These are phyloP conservation scores for Scaptomyza cyrtandrae DNA, from an alignment of 2,888 invertebrate genomes.

Conservation along the genomic window DNA sequence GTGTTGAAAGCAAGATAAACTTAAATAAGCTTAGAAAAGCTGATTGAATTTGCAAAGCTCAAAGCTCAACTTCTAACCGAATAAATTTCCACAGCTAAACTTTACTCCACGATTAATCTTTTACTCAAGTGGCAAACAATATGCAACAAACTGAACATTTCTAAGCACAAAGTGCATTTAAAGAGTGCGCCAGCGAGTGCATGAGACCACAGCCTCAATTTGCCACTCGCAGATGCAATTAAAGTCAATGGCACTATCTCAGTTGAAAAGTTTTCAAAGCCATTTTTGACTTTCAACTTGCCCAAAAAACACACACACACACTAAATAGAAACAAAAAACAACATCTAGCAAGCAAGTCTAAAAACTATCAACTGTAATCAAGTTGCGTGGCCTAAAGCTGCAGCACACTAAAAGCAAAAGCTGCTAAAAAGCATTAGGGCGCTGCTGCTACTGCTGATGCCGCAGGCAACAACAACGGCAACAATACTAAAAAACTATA, in stretches of 20 bases:
- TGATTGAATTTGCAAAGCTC: background rate
- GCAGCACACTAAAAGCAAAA: slow-evolving; percentile 64
- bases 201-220: slow-evolving; percentile 40
- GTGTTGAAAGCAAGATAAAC: slow-evolving; percentile 1
- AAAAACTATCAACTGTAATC: slow-evolving; percentile 79
- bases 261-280: slow-evolving; percentile 25
- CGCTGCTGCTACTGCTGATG: slow-evolving; percentile 36
- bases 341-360: slow-evolving; percentile 35
- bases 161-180: background rate
- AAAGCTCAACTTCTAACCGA: background rate
- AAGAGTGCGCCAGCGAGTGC: background rate
- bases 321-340: slow-evolving; percentile 13
- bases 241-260: slow-evolving; percentile 54
- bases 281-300: slow-evolving; percentile 65
- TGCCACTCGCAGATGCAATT: slow-evolving; percentile 54
- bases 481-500: slow-evolving; percentile 53
- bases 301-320: slow-evolving; percentile 1
- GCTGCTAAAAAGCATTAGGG: slow-evolving; percentile 76
- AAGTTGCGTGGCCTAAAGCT: slow-evolving; percentile 72
- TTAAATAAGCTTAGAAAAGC: background rate
- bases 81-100: background rate
- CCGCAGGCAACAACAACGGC: slow-evolving; percentile 18
- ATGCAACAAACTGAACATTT: background rate
- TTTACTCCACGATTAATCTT: background rate
- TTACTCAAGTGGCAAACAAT: background rate